Conservation (phyloP, 2,113 vertebrate species). For the Desmodus rotundus region DNA sequence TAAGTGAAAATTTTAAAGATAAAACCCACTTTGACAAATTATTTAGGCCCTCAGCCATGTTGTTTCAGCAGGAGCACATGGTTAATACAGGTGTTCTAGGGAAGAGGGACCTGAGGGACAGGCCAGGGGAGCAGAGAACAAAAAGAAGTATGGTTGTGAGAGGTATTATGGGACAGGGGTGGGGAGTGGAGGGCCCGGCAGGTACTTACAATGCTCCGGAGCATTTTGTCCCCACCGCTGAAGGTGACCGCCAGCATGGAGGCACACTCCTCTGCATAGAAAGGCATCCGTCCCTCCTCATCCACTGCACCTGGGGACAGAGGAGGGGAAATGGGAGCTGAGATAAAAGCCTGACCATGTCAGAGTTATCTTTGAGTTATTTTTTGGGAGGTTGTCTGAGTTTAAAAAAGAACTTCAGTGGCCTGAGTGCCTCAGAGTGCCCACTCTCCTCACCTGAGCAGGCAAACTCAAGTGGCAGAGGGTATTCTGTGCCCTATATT, state of each 20-base stretch:
- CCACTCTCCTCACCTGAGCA: neutral
- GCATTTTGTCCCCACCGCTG: slow-evolving; percentile 90
- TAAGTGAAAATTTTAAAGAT: neutral
- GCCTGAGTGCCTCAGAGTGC: neutral
- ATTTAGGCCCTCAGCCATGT: neutral
- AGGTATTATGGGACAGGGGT: neutral
- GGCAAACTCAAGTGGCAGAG: neutral
- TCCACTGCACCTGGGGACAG: slow-evolving; percentile 90
- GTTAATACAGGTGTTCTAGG: neutral
- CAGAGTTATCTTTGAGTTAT: neutral
- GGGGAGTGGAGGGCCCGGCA: accelerated
- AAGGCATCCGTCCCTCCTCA: slow-evolving; percentile 92
- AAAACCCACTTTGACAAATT: neutral
- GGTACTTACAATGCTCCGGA: slow-evolving; percentile 93
- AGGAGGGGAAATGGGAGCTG: neutral
- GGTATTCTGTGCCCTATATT: neutral
- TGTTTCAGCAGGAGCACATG: neutral
- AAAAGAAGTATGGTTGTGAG: neutral
- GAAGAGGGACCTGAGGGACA: neutral
- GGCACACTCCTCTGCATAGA: slow-evolving; percentile 95
- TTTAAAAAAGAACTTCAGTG: neutral
- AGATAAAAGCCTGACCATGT: neutral
- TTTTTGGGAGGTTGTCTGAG: no score
- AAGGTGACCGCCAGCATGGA: slow-evolving; percentile 98
- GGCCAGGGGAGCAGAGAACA: neutral